A percentile compares a stretch with the other conserved stretches of the same genome.
Conservation (phyloP, 2,113 vertebrate genomes). For the Python bivittatus region DNA sequence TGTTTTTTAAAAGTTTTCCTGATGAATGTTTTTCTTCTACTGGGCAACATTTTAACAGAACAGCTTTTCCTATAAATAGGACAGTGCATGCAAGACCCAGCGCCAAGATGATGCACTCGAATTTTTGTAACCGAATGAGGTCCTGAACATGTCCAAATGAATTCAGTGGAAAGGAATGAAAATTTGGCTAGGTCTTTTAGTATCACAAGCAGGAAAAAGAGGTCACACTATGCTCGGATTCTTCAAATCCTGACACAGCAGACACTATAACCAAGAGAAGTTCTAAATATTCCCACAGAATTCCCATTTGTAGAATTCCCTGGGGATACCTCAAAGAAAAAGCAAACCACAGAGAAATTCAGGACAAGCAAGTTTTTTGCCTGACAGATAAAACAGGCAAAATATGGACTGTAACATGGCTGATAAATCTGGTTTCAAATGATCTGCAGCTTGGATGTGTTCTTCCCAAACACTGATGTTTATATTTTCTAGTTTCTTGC, state of each 20-base stretch:
- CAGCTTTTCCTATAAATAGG: not conserved
- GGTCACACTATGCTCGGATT: not conserved
- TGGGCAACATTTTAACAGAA: not conserved
- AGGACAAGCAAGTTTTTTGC: not conserved
- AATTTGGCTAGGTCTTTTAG: not conserved
- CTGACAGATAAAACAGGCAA: not conserved
- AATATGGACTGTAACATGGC: not conserved
- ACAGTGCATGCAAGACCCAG: not conserved
- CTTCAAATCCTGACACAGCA: not conserved
- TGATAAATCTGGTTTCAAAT: not conserved
- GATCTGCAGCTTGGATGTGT: fast-evolving
- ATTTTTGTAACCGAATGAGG: not conserved
- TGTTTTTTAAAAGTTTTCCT: not conserved
- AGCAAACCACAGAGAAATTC: not conserved
- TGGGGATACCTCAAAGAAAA: not conserved
- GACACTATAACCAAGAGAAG: too few relatives aligned
- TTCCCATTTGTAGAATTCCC: not conserved
- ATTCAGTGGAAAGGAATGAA: not conserved
- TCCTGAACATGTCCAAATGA: not conserved
- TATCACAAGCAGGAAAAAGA: not conserved
- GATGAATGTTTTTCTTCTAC: not conserved
- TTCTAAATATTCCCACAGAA: not conserved
- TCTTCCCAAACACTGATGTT: fast-evolving
- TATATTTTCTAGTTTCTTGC: not conserved
- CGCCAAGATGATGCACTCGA: too few relatives aligned